Percentiles rank a stretch among this genome's conserved stretches.
Evolutionary conservation across 1,140 invertebrate species (phyloP).

Genomic region (Spodoptera litura): DNA sequence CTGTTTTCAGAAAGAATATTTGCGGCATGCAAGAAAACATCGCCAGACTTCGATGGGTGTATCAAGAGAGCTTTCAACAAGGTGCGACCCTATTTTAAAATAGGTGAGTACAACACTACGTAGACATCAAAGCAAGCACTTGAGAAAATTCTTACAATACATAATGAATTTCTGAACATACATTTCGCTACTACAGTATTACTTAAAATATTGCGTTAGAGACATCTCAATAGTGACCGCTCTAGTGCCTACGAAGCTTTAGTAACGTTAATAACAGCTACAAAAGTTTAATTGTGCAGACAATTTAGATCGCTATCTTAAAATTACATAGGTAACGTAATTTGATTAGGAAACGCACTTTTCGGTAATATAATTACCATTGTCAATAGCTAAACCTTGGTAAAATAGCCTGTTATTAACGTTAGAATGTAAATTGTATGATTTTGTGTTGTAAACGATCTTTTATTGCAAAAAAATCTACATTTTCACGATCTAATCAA

Average conservation of each 20-base stretch:
- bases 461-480: no score
- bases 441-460: no score
- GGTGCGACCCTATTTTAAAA: constrained; percentile 90
- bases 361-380: no score
- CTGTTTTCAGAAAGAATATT: constrained; percentile 76
- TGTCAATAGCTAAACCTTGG: no score
- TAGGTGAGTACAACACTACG: constrained; percentile 81
- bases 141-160: no score
- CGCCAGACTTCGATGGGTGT: constrained; percentile 89
- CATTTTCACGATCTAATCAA: no score
- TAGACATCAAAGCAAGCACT: neutral
- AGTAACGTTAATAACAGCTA: neutral
- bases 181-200: neutral
- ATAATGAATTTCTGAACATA: neutral
- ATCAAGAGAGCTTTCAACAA: constrained; percentile 91
- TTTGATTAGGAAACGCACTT: no score
- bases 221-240: neutral
- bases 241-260: neutral
- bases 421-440: neutral
- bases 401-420: no score
- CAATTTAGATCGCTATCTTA: no score
- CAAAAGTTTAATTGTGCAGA: neutral
- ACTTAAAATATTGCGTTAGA: neutral
- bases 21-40: constrained; percentile 86
- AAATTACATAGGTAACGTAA: no score